Conservation (phyloP, 2,113 vertebrate genomes). For the Nothocercus nigrocapillus region DNA sequence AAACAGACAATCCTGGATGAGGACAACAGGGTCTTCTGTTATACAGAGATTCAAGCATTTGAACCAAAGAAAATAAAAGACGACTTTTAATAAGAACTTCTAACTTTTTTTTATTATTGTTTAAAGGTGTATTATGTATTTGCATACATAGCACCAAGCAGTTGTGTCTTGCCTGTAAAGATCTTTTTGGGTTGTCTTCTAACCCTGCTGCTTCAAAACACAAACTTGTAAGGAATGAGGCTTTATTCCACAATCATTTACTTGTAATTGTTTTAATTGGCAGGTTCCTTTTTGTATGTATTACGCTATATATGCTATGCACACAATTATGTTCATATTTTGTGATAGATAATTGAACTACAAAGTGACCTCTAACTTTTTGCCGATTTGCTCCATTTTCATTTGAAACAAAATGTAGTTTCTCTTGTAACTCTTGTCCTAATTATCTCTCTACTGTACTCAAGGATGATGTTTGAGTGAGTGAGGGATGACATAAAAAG, state of each 20-base stretch:
- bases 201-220: neutral
- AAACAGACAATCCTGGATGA: rapidly evolving
- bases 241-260: neutral
- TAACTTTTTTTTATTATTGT: neutral
- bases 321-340: neutral
- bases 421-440: constrained; percentile 31
- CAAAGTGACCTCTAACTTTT: neutral
- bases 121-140: neutral
- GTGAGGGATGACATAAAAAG: constrained; percentile 64
- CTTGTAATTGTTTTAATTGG: neutral
- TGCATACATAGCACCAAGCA: neutral
- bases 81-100: neutral
- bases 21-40: neutral
- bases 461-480: constrained; percentile 77
- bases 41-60: rapidly evolving
- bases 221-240: neutral
- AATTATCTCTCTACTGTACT: constrained; percentile 75
- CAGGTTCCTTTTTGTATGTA: neutral
- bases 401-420: neutral
- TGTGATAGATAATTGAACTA: neutral
- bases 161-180: neutral
- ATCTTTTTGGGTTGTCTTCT: neutral
- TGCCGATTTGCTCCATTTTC: neutral
- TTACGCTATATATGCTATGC: rapidly evolving
- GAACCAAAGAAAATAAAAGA: neutral